Percentiles rank a stretch among this genome's conserved stretches.
These are phyloP conservation scores for Stomatorhinus walkeri DNA, from an alignment of 2,797 vertebrate genomes.

Conservation along the genomic window DNA sequence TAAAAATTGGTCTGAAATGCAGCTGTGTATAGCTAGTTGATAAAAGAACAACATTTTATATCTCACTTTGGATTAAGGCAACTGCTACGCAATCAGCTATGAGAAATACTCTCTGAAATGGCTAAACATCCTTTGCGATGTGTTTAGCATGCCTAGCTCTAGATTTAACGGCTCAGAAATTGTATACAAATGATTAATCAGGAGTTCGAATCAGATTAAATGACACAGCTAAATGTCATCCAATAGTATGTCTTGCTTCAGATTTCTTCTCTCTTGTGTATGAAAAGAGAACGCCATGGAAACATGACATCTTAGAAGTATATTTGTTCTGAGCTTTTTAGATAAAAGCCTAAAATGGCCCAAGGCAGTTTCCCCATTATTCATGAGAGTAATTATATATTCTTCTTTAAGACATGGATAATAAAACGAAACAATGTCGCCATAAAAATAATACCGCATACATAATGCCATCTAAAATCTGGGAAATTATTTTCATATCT, in stretches of 20 bases:
- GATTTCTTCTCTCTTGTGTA: slow-evolving; percentile 51
- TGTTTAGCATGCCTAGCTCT: slow-evolving; percentile 4
- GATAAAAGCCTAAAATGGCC: slow-evolving; percentile 37
- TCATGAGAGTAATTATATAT: slow-evolving; percentile 35
- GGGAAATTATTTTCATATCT: slow-evolving; percentile 3
- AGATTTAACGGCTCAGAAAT: slow-evolving; percentile 8
- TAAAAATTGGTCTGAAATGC: background rate
- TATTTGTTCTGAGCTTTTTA: slow-evolving; percentile 41
- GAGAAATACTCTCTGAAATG: background rate
- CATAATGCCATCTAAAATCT: slow-evolving; percentile 1
- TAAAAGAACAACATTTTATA: background rate
- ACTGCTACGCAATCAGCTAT: background rate
- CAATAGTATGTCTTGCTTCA: slow-evolving; percentile 44
- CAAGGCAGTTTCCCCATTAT: slow-evolving; percentile 39
- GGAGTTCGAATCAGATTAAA: slow-evolving; percentile 41
- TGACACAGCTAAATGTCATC: slow-evolving; percentile 50
- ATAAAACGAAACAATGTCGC: slow-evolving; percentile 37
- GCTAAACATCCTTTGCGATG: background rate
- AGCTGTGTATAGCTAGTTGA: background rate
- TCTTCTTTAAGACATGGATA: slow-evolving; percentile 39
- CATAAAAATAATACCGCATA: slow-evolving; percentile 10
- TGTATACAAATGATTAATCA: slow-evolving; percentile 9
- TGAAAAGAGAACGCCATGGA: slow-evolving; percentile 49
- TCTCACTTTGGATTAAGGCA: background rate
- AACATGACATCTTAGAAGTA: slow-evolving; percentile 48